Conservation (phyloP, 2,888 invertebrate species). For the Dugesia japonica region DNA sequence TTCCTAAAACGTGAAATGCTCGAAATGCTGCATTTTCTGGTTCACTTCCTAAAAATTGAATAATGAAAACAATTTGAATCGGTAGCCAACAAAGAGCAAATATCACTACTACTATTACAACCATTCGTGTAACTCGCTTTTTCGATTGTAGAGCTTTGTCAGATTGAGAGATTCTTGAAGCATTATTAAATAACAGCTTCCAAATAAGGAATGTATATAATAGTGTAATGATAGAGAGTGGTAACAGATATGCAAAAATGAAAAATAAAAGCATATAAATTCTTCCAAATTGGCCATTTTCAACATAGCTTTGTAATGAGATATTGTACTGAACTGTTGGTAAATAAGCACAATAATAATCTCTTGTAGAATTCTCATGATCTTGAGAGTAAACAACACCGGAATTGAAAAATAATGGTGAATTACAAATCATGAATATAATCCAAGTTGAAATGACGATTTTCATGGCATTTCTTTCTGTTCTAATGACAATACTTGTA, state of each 20-base stretch:
- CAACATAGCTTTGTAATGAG: background rate
- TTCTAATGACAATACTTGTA: conserved; percentile 66
- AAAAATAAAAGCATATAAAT: conserved; percentile 24
- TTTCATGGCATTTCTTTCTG: conserved; percentile 63
- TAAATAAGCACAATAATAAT: conserved; percentile 25
- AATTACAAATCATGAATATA: conserved; percentile 20
- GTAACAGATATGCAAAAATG: conserved; percentile 52
- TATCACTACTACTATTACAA: conserved; percentile 71
- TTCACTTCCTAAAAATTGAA: conserved; percentile 57
- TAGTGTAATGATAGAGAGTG: conserved; percentile 66
- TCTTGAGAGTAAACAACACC: background rate
- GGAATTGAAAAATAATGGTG: conserved; percentile 21
- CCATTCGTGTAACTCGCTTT: conserved; percentile 74
- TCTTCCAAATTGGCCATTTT: background rate
- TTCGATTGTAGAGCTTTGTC: conserved; percentile 68
- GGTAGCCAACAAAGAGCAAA: conserved; percentile 87
- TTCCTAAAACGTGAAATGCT: conserved; percentile 43
- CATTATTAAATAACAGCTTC: conserved; percentile 64
- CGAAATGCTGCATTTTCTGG: conserved; percentile 50
- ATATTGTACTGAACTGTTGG: conserved; percentile 54
- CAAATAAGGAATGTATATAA: conserved; percentile 75
- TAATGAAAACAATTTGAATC: conserved; percentile 59
- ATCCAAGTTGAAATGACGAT: conserved; percentile 66
- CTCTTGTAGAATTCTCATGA: background rate
- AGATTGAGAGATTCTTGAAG: conserved; percentile 54